Conservation (phyloP, 2,113 vertebrate species). For the Andinoacara biseriatus region DNA sequence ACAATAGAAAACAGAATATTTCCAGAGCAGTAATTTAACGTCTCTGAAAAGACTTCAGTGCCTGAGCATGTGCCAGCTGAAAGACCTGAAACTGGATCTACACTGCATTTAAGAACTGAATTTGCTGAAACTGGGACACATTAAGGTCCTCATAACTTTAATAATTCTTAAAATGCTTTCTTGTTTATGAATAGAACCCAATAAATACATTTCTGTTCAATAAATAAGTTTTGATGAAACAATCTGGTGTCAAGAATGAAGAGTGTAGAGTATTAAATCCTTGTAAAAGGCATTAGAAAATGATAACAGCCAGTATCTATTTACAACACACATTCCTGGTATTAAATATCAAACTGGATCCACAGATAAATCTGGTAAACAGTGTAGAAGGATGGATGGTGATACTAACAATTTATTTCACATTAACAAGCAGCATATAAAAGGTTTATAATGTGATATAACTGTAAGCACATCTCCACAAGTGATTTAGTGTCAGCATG, state of each 20-base stretch:
- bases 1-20: neutral
- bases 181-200: neutral
- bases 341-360: slow-evolving; percentile 35
- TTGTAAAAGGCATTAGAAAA: slow-evolving; percentile 51
- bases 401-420: neutral
- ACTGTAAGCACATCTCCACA: neutral
- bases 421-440: neutral
- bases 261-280: slow-evolving; percentile 7
- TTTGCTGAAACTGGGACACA: neutral
- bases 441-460: neutral
- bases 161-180: neutral
- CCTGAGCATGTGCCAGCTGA: neutral
- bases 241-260: neutral
- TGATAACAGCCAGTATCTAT: slow-evolving; percentile 17
- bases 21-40: neutral
- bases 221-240: slow-evolving; percentile 31
- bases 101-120: neutral
- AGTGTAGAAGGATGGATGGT: neutral
- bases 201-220: neutral
- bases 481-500: neutral
- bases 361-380: slow-evolving; percentile 24
- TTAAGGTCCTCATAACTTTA: neutral
- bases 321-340: slow-evolving; percentile 30
- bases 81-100: neutral
- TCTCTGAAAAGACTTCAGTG: neutral